Conservation (phyloP, 2,797 vertebrate genomes). For the Rhinoraja longicauda region DNA sequence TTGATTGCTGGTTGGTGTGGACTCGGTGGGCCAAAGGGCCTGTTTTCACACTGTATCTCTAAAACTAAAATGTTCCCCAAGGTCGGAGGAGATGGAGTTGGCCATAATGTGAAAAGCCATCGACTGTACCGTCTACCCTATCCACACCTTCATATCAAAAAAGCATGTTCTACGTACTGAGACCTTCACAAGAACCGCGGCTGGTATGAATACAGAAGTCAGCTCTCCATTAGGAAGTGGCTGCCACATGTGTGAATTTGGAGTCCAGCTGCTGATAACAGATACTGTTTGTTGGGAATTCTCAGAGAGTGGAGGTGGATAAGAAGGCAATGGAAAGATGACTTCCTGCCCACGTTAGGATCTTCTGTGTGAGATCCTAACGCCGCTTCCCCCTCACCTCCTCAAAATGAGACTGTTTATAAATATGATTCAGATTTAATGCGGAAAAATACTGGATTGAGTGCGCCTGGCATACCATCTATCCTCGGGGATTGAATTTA, state of each 20-base stretch:
- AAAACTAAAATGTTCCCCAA: no score
- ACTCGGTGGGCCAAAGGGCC: no score
- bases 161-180: not conserved
- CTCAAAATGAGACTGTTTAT: conserved; percentile 14
- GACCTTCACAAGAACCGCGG: not conserved
- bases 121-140: no score
- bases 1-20: no score
- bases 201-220: not conserved
- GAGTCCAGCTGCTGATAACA: not conserved
- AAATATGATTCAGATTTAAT: not conserved
- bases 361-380: not conserved
- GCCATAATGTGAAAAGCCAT: no score
- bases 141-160: not conserved
- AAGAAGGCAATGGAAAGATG: not conserved
- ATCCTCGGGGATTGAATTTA: not conserved
- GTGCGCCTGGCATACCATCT: not conserved
- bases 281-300: not conserved
- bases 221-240: not conserved
- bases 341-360: not conserved
- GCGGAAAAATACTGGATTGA: not conserved
- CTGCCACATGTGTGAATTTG: not conserved
- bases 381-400: not conserved
- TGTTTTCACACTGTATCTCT: no score
- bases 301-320: not conserved
- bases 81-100: no score